These are phyloP conservation scores for Synanthedon formicaeformis DNA, from an alignment of 2,888 invertebrate genomes.

Conservation along the genomic window DNA sequence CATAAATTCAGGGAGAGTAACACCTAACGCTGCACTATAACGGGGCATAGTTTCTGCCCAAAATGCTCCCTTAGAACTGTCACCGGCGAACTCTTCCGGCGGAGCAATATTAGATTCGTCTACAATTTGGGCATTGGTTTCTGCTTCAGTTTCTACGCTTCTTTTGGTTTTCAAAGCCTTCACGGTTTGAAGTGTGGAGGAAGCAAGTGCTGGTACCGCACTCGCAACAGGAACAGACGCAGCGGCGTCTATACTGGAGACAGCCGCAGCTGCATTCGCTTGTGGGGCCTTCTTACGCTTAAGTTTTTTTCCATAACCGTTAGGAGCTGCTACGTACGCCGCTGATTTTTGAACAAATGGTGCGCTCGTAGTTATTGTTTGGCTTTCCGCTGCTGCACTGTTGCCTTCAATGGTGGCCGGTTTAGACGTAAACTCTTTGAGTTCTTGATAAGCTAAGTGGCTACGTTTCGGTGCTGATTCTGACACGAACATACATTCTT, in stretches of 20 bases:
- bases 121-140: conserved; percentile 33
- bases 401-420: conserved; percentile 41
- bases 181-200: conserved; percentile 8
- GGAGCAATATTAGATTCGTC: conserved; percentile 53
- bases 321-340: conserved; percentile 41
- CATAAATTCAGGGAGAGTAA: conserved; percentile 77
- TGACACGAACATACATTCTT: conserved; percentile 83
- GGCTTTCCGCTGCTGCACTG: conserved; percentile 46
- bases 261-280: conserved; percentile 22
- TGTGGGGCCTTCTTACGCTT: conserved; percentile 53
- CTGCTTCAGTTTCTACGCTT: conserved; percentile 41
- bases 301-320: conserved; percentile 45
- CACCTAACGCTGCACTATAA: conserved; percentile 74
- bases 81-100: conserved; percentile 65
- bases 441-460: conserved; percentile 76
- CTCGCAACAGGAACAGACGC: conserved; percentile 29
- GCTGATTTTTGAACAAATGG: conserved; percentile 43
- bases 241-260: conserved; percentile 23
- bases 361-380: conserved; percentile 47
- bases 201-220: conserved; percentile 16
- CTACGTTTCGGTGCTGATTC: conserved; percentile 75
- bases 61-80: conserved; percentile 71
- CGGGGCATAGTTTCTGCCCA: conserved; percentile 76
- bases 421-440: conserved; percentile 71
- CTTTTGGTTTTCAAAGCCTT: conserved; percentile 32